These are phyloP conservation scores for Okapia johnstoni DNA, from an alignment of 2,113 vertebrate genomes.

Conservation along the genomic window DNA sequence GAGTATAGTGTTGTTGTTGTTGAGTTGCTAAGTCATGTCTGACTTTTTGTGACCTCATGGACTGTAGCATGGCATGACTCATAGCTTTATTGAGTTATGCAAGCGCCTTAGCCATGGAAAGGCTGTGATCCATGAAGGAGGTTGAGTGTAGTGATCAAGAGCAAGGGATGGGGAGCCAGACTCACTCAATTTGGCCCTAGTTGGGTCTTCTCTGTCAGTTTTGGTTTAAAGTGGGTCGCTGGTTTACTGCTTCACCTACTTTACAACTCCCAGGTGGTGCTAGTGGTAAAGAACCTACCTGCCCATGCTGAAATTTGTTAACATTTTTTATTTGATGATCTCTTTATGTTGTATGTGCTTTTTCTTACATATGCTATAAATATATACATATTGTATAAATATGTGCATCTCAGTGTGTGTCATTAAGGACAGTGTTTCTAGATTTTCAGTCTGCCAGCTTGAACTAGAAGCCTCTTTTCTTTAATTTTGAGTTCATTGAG, in stretches of 20 bases:
- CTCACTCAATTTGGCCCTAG: neutral
- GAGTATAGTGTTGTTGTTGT: neutral
- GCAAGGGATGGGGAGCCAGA: neutral
- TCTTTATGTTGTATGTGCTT: neutral
- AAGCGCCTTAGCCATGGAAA: neutral
- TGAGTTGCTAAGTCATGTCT: neutral
- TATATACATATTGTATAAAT: neutral
- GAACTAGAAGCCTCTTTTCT: neutral
- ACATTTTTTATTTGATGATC: neutral
- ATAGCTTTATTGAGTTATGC: accelerated
- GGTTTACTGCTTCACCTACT: neutral
- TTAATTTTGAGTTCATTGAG: neutral
- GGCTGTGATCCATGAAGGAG: neutral
- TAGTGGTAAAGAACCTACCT: neutral
- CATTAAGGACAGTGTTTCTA: neutral
- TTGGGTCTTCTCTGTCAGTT: neutral
- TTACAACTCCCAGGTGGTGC: neutral
- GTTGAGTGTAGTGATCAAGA: neutral
- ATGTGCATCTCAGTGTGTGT: neutral
- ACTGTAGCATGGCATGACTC: neutral
- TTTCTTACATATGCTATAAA: neutral
- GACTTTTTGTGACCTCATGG: neutral
- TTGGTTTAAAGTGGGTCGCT: neutral
- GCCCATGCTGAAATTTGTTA: neutral
- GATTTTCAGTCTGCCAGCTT: neutral